Conservation (phyloP, 92 coral and sea anemone species). For the Porites cylindrica region DNA sequence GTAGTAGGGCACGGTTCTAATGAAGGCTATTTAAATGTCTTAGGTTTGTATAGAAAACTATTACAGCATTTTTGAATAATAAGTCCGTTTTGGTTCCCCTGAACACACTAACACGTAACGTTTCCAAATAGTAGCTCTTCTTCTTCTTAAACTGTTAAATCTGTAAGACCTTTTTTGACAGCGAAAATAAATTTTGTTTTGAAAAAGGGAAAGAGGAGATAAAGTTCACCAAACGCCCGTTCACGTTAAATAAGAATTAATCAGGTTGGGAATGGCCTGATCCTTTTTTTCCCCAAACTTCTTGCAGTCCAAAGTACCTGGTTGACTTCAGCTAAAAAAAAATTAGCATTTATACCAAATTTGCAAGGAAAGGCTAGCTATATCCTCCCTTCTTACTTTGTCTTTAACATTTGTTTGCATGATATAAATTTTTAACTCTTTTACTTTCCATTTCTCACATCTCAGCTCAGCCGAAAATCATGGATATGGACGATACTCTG, state of each 20-base stretch:
- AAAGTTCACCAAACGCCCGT: too few relatives aligned
- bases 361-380: not conserved
- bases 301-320: too few relatives aligned
- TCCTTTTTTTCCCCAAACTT: too few relatives aligned
- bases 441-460: not conserved
- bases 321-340: too few relatives aligned
- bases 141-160: too few relatives aligned
- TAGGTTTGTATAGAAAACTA: constrained; percentile 43
- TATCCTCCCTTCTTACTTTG: not conserved
- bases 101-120: not conserved
- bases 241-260: too few relatives aligned
- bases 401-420: not conserved
- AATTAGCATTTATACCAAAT: too few relatives aligned
- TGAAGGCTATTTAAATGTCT: constrained; percentile 72
- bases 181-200: too few relatives aligned
- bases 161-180: too few relatives aligned
- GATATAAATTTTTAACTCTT: not conserved
- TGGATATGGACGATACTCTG: constrained; percentile 12
- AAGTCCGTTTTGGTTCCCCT: not conserved
- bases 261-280: too few relatives aligned
- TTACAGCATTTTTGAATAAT: not conserved
- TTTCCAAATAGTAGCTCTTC: not conserved
- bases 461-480: constrained; percentile 72
- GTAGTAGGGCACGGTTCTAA: constrained; percentile 21
- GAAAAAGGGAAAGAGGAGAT: too few relatives aligned